Evolutionary conservation across 2,888 invertebrate species (phyloP), one percentile per base, ranked within the genome.

Genomic region (Agrochola circellaris): DNA sequence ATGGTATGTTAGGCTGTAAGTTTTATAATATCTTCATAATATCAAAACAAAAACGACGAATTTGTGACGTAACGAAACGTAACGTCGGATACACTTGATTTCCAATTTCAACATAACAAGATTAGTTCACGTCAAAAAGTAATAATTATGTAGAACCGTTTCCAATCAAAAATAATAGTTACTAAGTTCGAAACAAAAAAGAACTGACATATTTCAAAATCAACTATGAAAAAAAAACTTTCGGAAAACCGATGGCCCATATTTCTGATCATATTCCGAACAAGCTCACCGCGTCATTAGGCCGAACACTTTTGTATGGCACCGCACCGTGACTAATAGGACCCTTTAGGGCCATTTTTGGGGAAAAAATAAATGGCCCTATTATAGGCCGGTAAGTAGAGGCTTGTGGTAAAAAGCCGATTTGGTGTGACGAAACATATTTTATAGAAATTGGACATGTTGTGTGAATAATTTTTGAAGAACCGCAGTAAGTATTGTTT

Each of bases 291-390:
- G 86, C 88, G 89, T 91, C 92, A 88, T 88, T 87, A 91, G 88
- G 79, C 78, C 73, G 88, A 86, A 88, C 83, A 91, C 90, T 92
- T 92, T 92, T 90, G 91, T 93, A 89, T 90, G 89, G 89, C 93
- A 94, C 91, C 91, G 92, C 90, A 91, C 92, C 95, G 94, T 94
- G 90, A 94, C 96, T 95, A 96, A 96, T 96, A 95, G 92, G 93
- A 91, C 91, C 95, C 93, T 94, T 94, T 93, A 92, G 90, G 88
- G 92, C 91, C 90, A 91, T 93, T 93, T 92, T 91, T 87, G 89
- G 89, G 91, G 90, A 92, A 95, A 94, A 94, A 93, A 92, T 91
- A 93, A 95, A 94, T 92, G 93, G 90, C 82, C 89, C 89, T 89
- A 89, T 88, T 89, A 88, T 79, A 85, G 83, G 70, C 88, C 90